These are phyloP conservation scores for Aporophyla lueneburgensis DNA, from an alignment of 2,888 invertebrate species.

Conservation along the genomic window DNA sequence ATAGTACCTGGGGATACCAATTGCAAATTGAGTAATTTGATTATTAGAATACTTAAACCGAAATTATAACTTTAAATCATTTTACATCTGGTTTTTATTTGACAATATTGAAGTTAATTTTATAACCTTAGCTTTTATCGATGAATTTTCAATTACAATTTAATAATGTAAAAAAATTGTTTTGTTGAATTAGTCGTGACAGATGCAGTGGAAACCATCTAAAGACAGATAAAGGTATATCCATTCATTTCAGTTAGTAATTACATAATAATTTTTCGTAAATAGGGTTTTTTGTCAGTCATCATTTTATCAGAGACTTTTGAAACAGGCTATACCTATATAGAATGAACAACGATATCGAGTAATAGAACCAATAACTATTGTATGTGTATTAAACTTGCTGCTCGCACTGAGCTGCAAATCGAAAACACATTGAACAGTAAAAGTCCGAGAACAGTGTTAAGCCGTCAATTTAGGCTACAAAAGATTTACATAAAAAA, in stretches of 20 bases:
- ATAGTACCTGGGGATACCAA: too few relatives aligned
- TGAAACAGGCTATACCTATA: not conserved
- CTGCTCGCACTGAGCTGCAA: too few relatives aligned
- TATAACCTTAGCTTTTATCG: not conserved
- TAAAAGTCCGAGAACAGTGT: not conserved
- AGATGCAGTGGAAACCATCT: not conserved
- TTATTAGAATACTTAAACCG: not conserved
- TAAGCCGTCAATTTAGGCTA: not conserved
- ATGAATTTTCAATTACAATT: not conserved
- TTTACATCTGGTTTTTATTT: not conserved
- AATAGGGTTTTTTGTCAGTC: not conserved
- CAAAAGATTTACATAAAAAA: conserved; percentile 16
- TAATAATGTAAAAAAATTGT: not conserved
- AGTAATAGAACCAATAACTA: not conserved
- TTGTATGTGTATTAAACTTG: not conserved
- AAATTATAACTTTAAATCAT: not conserved
- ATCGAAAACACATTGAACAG: not conserved
- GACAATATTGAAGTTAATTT: not conserved
- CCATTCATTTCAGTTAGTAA: too few relatives aligned
- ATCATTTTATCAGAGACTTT: too few relatives aligned
- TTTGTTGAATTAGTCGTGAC: not conserved
- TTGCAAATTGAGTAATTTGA: not conserved
- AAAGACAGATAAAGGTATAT: not conserved
- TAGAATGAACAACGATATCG: not conserved
- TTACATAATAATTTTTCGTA: too few relatives aligned